A percentile compares a stretch with the other conserved stretches of the same genome.
Evolutionary conservation across 2,113 vertebrate species (phyloP).

Genomic region (Formicarius rufipectus): DNA sequence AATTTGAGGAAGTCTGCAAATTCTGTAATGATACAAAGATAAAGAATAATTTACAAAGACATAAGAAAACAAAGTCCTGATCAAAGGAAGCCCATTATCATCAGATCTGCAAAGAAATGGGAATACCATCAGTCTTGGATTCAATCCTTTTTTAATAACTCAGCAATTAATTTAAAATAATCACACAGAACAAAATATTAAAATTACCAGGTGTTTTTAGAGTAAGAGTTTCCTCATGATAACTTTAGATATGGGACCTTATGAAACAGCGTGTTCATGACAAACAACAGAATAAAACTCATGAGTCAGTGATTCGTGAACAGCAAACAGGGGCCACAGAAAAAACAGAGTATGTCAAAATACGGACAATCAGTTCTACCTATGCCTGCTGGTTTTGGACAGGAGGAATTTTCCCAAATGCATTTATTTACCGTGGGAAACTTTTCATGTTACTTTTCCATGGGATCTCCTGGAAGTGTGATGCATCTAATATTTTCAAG

Average conservation of each 20-base stretch:
- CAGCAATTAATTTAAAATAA: neutral
- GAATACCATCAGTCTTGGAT: neutral
- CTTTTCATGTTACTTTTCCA: neutral
- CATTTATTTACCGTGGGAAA: neutral
- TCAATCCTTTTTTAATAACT: neutral
- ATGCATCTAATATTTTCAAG: neutral
- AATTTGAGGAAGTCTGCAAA: neutral
- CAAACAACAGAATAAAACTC: neutral
- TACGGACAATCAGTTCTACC: neutral
- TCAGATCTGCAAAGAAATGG: neutral
- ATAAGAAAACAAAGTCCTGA: neutral
- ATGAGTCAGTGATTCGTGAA: neutral
- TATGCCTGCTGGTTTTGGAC: neutral
- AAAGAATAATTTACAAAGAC: neutral
- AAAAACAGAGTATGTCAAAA: neutral
- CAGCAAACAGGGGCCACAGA: neutral
- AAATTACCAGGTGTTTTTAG: neutral
- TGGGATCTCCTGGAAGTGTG: neutral
- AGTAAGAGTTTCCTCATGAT: neutral
- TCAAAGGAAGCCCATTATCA: neutral
- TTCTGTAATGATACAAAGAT: neutral
- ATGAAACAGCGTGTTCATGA: neutral
- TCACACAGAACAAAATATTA: neutral
- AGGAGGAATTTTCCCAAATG: neutral
- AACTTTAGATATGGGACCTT: neutral